Conservation (phyloP, 2,113 vertebrate genomes). For the Peromyscus leucopus region DNA sequence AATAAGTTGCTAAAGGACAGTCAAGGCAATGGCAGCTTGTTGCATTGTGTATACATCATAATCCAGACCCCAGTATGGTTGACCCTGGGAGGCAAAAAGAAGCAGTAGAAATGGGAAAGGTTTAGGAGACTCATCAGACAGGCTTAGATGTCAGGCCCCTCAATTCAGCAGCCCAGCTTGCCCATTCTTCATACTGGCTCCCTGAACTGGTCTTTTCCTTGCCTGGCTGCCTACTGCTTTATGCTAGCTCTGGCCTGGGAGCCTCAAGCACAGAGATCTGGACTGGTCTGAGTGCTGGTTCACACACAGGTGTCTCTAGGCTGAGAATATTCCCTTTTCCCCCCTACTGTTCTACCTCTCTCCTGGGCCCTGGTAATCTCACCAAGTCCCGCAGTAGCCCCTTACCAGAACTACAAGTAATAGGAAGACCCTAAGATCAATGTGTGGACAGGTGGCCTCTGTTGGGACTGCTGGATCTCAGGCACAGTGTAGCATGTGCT, state of each 20-base stretch:
- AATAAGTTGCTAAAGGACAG: neutral
- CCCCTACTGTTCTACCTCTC: neutral
- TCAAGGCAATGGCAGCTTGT: neutral
- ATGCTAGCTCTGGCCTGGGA: neutral
- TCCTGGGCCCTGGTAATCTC: neutral
- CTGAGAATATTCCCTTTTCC: neutral
- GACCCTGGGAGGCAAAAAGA: too few species aligned
- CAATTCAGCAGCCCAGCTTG: neutral
- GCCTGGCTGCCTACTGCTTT: neutral
- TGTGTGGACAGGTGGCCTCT: neutral
- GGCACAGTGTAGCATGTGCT: neutral
- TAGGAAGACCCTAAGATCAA: neutral
- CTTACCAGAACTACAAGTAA: neutral
- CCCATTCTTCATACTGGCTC: neutral
- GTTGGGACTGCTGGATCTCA: neutral
- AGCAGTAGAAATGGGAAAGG: neutral
- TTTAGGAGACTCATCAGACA: neutral
- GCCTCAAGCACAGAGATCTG: neutral
- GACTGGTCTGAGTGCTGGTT: neutral
- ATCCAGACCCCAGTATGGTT: neutral
- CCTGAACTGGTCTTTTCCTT: neutral
- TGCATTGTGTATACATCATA: neutral
- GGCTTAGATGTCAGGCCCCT: neutral
- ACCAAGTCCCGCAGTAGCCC: neutral
- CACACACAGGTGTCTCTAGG: neutral